Evolutionary conservation across 2,797 vertebrate species (phyloP).

Genomic region (Ceyx erithaca): DNA sequence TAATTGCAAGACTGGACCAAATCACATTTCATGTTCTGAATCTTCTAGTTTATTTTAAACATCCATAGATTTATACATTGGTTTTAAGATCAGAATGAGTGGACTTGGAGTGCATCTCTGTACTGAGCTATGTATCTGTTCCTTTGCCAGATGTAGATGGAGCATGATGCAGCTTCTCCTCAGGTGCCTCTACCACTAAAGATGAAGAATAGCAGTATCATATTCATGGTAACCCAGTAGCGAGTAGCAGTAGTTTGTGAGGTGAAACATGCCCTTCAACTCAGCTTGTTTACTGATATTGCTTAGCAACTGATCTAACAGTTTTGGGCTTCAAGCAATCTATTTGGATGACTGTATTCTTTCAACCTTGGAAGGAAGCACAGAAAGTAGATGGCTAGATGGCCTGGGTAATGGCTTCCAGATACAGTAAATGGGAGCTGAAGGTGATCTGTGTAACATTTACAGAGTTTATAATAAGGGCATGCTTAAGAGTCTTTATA

Average conservation of each 20-base stretch:
- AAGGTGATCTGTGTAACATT: not conserved
- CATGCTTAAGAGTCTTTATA: not conserved
- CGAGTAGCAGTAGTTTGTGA: not conserved
- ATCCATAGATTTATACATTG: not conserved
- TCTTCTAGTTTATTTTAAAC: not conserved
- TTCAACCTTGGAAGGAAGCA: not conserved
- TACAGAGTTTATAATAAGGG: not conserved
- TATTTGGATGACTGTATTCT: not conserved
- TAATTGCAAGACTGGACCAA: not conserved
- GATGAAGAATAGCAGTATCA: not conserved
- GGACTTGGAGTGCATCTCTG: not conserved
- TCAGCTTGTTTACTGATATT: not conserved
- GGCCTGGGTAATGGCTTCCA: not conserved
- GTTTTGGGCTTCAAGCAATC: not conserved
- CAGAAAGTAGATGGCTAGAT: not conserved
- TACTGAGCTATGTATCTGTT: not conserved
- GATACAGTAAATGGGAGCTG: not conserved
- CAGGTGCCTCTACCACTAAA: not conserved
- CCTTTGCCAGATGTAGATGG: not conserved
- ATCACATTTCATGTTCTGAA: not conserved
- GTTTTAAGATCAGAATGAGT: not conserved
- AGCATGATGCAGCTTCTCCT: not conserved
- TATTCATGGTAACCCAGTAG: not conserved
- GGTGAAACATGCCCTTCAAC: not conserved
- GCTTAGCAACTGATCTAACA: not conserved